phyloP scores from a whole-genome alignment of 2,888 invertebrate species.

The Thumatha senex region DNA sequence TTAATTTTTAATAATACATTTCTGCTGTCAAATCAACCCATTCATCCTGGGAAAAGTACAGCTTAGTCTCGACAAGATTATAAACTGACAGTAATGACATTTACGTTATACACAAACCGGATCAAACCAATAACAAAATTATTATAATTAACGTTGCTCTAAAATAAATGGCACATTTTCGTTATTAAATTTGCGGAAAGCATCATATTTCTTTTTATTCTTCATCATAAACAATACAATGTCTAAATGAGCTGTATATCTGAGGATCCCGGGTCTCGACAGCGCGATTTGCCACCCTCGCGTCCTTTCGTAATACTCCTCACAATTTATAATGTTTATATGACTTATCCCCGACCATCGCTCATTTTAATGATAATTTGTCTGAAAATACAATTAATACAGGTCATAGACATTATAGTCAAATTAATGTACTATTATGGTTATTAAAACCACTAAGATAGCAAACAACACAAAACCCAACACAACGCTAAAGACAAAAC shows the following conservation, averaged over 20 bases:
- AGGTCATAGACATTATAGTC: too few relatives aligned
- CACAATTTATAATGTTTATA: conserved; percentile 50
- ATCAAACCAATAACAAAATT: conserved; percentile 8
- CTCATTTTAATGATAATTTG: conserved; percentile 48
- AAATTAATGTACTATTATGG: too few relatives aligned
- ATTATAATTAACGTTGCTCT: conserved; percentile 6
- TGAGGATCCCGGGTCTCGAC: conserved; percentile 24
- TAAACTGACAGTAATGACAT: not conserved
- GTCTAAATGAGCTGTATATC: conserved; percentile 42
- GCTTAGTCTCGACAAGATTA: not conserved
- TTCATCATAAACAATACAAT: conserved; percentile 42
- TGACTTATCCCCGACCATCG: conserved; percentile 37
- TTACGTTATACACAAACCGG: conserved; percentile 4
- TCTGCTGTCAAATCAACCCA: too few relatives aligned
- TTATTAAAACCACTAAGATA: too few relatives aligned
- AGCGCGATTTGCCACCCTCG: conserved; percentile 37
- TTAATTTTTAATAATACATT: too few relatives aligned
- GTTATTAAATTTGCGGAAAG: conserved; percentile 37
- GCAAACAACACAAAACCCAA: too few relatives aligned
- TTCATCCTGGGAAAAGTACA: conserved; percentile 7
- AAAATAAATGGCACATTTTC: conserved; percentile 28
- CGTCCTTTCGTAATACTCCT: conserved; percentile 46
- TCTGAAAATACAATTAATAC: conserved; percentile 17
- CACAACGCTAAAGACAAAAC: too few relatives aligned
- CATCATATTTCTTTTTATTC: conserved; percentile 44